Evolutionary conservation across 2,888 invertebrate genomes (phyloP), one percentile per base, ranked within the genome.

Genomic region (Flexamia atlantica): DNA sequence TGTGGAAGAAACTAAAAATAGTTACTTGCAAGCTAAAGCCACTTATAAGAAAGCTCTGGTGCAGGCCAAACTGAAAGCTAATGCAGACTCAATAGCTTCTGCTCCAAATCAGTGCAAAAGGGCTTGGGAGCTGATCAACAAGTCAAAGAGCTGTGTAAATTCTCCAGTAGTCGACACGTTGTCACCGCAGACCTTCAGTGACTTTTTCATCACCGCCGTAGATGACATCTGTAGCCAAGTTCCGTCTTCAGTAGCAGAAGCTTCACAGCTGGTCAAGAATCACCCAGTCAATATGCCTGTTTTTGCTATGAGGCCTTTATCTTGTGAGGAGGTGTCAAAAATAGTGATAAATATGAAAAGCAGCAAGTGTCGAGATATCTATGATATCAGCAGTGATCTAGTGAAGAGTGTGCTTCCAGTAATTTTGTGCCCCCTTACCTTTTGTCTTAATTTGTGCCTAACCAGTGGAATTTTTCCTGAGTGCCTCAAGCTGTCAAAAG

Each of bases 71-170:
- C n/a, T 40, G 17, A 70, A 70, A 40, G 9, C 9, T 36, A 70
- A 70, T 70, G 70, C 70, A 4, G 70, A 70, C 10, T 70, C 9
- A 1, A 70, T 70, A 17, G 36, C 70, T 20, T 40, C 20, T 10
- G 70, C 70, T 7, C 70, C 36, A 1, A 70, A 70, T 30, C 70
- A 70, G 40, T 40, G 36, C 12, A 70, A 70, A 40, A 70, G 36
- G 40, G 40, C 70, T 7, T 70, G 32, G 70, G 70, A 70, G 40
- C 70, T 70, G 12, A 70, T 68, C 14, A 70, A 40, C 10, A 70
- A 70, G 36, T 40, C 70, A 4, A 70, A 30, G 20, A n/a, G 17
- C 25, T 12, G 60, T 12, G 32, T 17, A 30, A 68, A n/a, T 2
- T 32, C 68, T 14, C 68, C 28, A 9, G 7, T 30, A 32, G n/a